Percentiles rank a stretch among this genome's conserved stretches.
phyloP scores from a whole-genome alignment of 64 coral and sea anemone species.

The Cladopsammia gracilis region DNA sequence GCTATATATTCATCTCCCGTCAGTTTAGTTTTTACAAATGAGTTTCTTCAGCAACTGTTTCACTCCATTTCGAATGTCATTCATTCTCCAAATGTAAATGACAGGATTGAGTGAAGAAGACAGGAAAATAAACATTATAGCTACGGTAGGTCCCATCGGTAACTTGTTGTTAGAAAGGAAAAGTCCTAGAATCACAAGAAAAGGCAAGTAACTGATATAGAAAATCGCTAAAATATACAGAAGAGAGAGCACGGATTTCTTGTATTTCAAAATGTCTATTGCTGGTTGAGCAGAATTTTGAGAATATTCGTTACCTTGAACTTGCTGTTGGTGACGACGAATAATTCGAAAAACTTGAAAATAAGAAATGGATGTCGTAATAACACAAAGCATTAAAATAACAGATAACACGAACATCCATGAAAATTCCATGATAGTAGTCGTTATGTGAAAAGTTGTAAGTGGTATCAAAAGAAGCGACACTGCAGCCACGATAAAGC shows the following conservation, averaged over 20 bases:
- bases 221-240: neutral
- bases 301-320: neutral
- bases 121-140: neutral
- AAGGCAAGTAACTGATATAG: neutral
- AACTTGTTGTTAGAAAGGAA: too few species aligned
- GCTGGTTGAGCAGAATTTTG: neutral
- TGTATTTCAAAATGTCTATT: constrained; percentile 1
- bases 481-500: neutral
- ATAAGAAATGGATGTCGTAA: neutral
- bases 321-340: neutral
- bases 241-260: neutral
- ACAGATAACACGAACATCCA: neutral
- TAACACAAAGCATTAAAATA: neutral
- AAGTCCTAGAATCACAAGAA: too few species aligned
- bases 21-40: too few species aligned
- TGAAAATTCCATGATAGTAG: neutral
- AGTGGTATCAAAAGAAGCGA: neutral
- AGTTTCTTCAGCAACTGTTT: neutral
- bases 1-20: too few species aligned
- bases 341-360: neutral
- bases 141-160: too few species aligned
- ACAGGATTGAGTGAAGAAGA: neutral
- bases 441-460: neutral
- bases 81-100: neutral
- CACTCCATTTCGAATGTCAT: neutral